Percentiles rank a stretch among this genome's conserved stretches.
Evolutionary conservation across 1,140 invertebrate genomes (phyloP).

Genomic region (Hycleus cichorii): DNA sequence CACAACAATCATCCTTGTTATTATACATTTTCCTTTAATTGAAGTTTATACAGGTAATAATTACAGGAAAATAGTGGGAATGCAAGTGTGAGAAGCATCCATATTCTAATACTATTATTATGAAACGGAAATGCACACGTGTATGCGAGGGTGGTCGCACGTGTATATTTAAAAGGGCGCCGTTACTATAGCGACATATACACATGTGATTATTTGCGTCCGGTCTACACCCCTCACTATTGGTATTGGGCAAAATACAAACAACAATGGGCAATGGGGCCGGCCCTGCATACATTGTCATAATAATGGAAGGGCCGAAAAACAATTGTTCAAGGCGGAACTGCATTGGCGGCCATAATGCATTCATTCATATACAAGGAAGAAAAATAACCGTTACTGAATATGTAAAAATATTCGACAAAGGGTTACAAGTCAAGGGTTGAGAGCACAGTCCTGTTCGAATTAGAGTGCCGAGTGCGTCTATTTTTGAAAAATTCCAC

Average conservation of each 20-base stretch:
- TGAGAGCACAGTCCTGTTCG: conserved; percentile 4
- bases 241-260: conserved; percentile 1
- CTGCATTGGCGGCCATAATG: conserved; percentile 10
- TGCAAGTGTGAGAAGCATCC: too few species aligned
- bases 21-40: too few species aligned
- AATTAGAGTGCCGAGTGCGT: background rate
- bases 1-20: background rate
- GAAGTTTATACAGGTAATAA: background rate
- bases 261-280: conserved; percentile 9
- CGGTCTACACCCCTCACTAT: conserved; percentile 8
- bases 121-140: background rate
- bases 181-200: conserved; percentile 6
- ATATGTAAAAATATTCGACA: background rate
- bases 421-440: conserved; percentile 14
- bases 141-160: conserved; percentile 6
- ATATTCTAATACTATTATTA: too few species aligned
- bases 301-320: conserved; percentile 9
- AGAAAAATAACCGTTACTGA: background rate
- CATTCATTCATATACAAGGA: too few species aligned
- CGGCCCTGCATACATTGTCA: conserved; percentile 13
- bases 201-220: conserved; percentile 13
- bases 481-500: too few species aligned
- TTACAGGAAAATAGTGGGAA: too few species aligned
- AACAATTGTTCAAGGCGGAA: conserved; percentile 12
- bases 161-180: background rate